Conservation (phyloP, 2,113 vertebrate genomes). For the cattle (Bos taurus) region ARS-UCD2.0 NC_037329.1:20399001-20399500, state of each 20-base stretch:
- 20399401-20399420: not conserved
- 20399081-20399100: not conserved
- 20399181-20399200: not conserved
- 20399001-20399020: not conserved
- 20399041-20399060: not conserved
- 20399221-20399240: not conserved
- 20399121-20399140: not conserved
- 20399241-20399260: not conserved
- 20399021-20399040: not conserved
- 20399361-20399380: not conserved
- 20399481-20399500: not conserved
- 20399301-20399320: not conserved
- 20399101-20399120: not conserved
- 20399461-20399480: not conserved
- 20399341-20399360: not conserved
- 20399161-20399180: not conserved
- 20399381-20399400: not conserved
- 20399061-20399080: not conserved
- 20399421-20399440: not conserved
- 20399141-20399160: not conserved
- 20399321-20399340: not conserved
- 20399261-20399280: not conserved
- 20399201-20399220: not conserved
- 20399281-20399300: not conserved
- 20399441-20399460: not conserved